Percentiles rank a stretch among this genome's conserved stretches.
phyloP scores from a whole-genome alignment of 1,140 invertebrate genomes.

The Pseudobourletiella spinata region DNA sequence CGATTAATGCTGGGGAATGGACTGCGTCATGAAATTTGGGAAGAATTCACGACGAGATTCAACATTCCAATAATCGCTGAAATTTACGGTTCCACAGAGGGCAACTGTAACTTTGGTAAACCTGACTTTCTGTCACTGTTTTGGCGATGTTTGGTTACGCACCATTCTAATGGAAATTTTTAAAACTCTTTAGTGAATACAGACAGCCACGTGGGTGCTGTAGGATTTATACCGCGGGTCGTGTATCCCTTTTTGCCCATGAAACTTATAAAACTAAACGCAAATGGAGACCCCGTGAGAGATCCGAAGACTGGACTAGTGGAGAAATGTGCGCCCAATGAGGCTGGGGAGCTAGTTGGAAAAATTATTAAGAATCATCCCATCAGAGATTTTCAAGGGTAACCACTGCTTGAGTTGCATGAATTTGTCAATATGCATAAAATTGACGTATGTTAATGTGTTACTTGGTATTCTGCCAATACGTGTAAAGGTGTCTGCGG shows the following conservation, averaged over 20 bases:
- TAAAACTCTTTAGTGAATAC: slow-evolving; percentile 50
- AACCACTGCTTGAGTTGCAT: too few relatives aligned
- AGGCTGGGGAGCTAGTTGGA: slow-evolving; percentile 82
- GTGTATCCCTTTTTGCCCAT: slow-evolving; percentile 72
- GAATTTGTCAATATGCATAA: too few relatives aligned
- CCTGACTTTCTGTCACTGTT: too few relatives aligned
- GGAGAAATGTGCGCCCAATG: slow-evolving; percentile 62
- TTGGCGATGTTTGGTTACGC: too few relatives aligned
- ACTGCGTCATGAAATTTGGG: slow-evolving; percentile 54
- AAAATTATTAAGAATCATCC: slow-evolving; percentile 81
- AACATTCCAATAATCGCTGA: slow-evolving; percentile 48
- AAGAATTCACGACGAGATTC: slow-evolving; percentile 51
- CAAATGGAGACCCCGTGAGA: slow-evolving; percentile 71
- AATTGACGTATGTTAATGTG: too few relatives aligned
- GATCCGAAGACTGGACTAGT: slow-evolving; percentile 62
- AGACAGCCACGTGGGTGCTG: slow-evolving; percentile 81
- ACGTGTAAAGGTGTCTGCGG: too few relatives aligned
- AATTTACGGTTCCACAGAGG: slow-evolving; percentile 57
- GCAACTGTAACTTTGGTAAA: slow-evolving; percentile 49
- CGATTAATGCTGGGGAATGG: slow-evolving; percentile 57
- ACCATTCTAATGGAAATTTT: too few relatives aligned
- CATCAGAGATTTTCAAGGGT: slow-evolving; percentile 68
- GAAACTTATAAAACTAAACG: slow-evolving; percentile 79
- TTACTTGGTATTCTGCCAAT: too few relatives aligned
- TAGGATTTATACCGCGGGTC: slow-evolving; percentile 81